Evolutionary conservation across 2,888 invertebrate genomes (phyloP).

Genomic region (Pristionchus arcanus): DNA sequence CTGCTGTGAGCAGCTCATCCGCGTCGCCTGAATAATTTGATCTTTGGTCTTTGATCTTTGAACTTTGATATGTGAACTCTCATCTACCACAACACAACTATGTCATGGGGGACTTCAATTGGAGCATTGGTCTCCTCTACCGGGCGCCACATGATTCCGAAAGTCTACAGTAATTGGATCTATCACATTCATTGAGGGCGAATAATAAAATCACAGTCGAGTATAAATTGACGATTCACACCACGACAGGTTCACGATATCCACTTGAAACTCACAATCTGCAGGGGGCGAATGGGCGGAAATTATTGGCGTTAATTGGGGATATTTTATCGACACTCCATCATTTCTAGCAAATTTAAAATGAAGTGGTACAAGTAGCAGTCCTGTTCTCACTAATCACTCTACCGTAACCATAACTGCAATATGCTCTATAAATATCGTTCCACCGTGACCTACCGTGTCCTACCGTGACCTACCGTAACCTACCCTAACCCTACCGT

Average conservation of each 20-base stretch:
- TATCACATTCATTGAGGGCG: no score
- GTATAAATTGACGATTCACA: neutral
- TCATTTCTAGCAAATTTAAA: neutral
- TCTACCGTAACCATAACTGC: no score
- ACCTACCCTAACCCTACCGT: neutral
- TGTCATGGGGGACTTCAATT: no score
- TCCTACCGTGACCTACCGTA: neutral
- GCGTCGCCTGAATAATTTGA: conserved; percentile 64
- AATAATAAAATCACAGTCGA: neutral
- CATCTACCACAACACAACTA: neutral
- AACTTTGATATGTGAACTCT: no score
- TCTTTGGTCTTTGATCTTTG: conserved; percentile 1
- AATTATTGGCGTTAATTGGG: conserved; percentile 25
- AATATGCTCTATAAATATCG: no score
- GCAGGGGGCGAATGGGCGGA: conserved; percentile 52
- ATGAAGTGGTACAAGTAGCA: neutral
- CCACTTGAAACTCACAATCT: conserved; percentile 63
- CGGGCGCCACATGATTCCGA: no score
- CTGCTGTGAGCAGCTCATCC: conserved; percentile 65
- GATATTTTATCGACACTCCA: neutral
- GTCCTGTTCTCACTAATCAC: neutral
- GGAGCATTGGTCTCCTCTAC: no score
- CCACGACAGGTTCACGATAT: conserved; percentile 58
- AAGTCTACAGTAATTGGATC: no score
- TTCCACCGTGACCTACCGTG: neutral